phyloP scores from a whole-genome alignment of 2,797 vertebrate genomes.

The Chaenodraco wilsoni region DNA sequence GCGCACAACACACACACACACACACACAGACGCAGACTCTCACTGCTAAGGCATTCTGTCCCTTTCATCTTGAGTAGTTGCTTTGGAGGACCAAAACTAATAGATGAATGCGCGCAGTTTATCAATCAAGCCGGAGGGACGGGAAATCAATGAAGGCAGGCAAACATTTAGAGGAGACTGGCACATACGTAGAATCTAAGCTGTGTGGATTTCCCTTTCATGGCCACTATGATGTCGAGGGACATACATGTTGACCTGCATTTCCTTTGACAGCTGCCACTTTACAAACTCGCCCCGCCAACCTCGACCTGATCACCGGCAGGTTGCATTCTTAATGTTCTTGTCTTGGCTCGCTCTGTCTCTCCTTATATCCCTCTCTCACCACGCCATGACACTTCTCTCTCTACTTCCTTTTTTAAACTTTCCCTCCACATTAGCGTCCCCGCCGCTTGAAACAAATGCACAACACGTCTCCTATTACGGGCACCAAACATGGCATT shows the following conservation, averaged over 20 bases:
- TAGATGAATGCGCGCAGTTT: slow-evolving; percentile 55
- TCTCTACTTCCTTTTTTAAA: background rate
- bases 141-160: slow-evolving; percentile 63
- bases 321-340: slow-evolving; percentile 45
- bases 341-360: slow-evolving; percentile 23
- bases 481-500: slow-evolving; percentile 43
- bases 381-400: slow-evolving; percentile 24
- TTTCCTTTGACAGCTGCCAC: slow-evolving; percentile 72
- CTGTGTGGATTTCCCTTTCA: slow-evolving; percentile 47
- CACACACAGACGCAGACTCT: slow-evolving; percentile 11
- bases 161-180: slow-evolving; percentile 50
- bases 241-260: slow-evolving; percentile 65
- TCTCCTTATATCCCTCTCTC: slow-evolving; percentile 27
- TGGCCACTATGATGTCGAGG: slow-evolving; percentile 33
- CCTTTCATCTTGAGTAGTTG: slow-evolving; percentile 60
- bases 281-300: slow-evolving; percentile 53
- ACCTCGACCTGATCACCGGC: slow-evolving; percentile 55
- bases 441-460: slow-evolving; percentile 2
- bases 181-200: slow-evolving; percentile 45
- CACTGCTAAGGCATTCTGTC: slow-evolving; percentile 27
- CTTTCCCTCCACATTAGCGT: slow-evolving; percentile 15
- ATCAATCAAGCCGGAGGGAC: slow-evolving; percentile 64
- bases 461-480: slow-evolving; percentile 20
- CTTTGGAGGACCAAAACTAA: slow-evolving; percentile 61
- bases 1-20: slow-evolving; percentile 29